A percentile compares a stretch with the other conserved stretches of the same genome.
Evolutionary conservation across 2,888 invertebrate species (phyloP).

Genomic region (Phortica magna): DNA sequence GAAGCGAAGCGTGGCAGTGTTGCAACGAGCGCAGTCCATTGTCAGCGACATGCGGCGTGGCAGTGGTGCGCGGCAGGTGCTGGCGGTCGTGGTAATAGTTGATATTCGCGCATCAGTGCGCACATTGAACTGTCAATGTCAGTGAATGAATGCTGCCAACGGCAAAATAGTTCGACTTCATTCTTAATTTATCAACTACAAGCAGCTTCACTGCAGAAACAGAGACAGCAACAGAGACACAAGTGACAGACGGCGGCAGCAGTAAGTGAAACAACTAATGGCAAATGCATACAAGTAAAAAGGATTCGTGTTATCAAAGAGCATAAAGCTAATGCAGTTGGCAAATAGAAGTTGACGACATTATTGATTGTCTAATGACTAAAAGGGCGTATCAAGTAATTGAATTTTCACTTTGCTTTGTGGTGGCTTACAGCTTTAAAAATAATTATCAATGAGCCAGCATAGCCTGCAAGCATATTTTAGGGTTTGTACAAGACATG

Average conservation of each 20-base stretch:
- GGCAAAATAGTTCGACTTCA: constrained; percentile 43
- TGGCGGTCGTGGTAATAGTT: constrained; percentile 47
- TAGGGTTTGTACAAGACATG: too few species aligned
- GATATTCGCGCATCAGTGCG: constrained; percentile 70
- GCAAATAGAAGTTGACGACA: constrained; percentile 6
- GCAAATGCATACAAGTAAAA: background rate
- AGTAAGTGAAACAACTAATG: background rate
- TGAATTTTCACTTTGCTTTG: too few species aligned
- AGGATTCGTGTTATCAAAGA: constrained; percentile 14
- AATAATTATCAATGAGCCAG: too few species aligned
- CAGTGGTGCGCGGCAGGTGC: background rate
- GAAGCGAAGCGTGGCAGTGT: background rate
- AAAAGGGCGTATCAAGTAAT: too few species aligned
- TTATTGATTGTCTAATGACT: background rate
- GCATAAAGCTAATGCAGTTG: constrained; percentile 20
- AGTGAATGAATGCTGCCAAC: constrained; percentile 43
- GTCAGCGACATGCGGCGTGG: constrained; percentile 1
- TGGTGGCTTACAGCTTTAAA: too few species aligned
- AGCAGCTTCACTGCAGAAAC: constrained; percentile 43
- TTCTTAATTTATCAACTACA: constrained; percentile 70
- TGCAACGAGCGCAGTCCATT: background rate
- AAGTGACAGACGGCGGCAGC: background rate
- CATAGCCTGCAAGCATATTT: too few species aligned
- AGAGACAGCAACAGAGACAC: background rate
- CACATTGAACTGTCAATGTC: constrained; percentile 74